Conservation (phyloP, 2,113 vertebrate genomes). For the Oryzias woworae region DNA sequence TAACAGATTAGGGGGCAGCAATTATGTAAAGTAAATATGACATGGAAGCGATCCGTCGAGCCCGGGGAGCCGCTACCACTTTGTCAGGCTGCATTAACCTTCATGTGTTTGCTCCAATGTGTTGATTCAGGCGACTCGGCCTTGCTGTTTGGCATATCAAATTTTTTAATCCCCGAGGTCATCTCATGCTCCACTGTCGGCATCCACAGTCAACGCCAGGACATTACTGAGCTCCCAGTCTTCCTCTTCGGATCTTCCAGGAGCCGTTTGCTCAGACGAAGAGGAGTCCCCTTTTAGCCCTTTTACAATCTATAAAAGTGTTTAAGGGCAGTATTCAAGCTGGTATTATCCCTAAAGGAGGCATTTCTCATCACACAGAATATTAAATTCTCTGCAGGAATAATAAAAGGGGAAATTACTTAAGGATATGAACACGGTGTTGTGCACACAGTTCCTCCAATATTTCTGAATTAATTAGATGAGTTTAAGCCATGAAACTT, state of each 20-base stretch:
- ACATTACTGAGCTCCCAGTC: slow-evolving; percentile 31
- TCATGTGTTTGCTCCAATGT: slow-evolving; percentile 71
- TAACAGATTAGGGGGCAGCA: slow-evolving; percentile 71
- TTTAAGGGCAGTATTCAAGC: slow-evolving; percentile 48
- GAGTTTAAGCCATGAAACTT: slow-evolving; percentile 28
- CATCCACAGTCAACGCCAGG: too few relatives aligned
- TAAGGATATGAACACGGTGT: slow-evolving; percentile 52
- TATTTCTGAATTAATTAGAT: slow-evolving; percentile 56
- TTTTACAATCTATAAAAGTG: slow-evolving; percentile 66
- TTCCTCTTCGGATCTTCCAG: slow-evolving; percentile 22
- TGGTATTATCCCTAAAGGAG: slow-evolving; percentile 60
- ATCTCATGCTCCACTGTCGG: slow-evolving; percentile 36
- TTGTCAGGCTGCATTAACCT: slow-evolving; percentile 78
- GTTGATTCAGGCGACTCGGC: slow-evolving; percentile 58
- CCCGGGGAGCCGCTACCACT: slow-evolving; percentile 64
- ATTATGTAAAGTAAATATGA: slow-evolving; percentile 77
- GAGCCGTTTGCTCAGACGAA: slow-evolving; percentile 44
- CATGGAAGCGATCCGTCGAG: slow-evolving; percentile 61
- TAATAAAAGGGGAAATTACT: slow-evolving; percentile 68
- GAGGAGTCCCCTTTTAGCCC: slow-evolving; percentile 52
- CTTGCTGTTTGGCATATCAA: slow-evolving; percentile 60
- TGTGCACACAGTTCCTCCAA: slow-evolving; percentile 46
- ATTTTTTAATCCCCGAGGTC: slow-evolving; percentile 67
- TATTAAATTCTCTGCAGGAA: slow-evolving; percentile 69
- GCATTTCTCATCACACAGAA: slow-evolving; percentile 63